phyloP scores from a whole-genome alignment of 2,888 invertebrate genomes.

The Asteroscopus sphinx region DNA sequence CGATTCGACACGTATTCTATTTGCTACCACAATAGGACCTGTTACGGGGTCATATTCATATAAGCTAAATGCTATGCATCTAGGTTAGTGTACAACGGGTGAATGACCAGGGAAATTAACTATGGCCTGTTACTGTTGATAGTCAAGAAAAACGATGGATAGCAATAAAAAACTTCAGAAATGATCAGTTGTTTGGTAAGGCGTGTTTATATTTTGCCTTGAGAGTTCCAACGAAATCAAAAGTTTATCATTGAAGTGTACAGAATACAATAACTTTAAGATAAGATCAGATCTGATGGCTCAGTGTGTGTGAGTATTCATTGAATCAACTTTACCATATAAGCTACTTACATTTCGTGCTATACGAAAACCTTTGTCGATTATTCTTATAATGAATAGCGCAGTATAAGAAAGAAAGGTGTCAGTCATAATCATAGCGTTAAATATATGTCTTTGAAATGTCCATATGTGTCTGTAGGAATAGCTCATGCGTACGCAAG shows the following conservation, averaged over 20 bases:
- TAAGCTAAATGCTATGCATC: constrained; percentile 78
- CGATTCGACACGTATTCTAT: constrained; percentile 87
- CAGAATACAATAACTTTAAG: constrained; percentile 37
- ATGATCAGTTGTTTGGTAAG: constrained; percentile 34
- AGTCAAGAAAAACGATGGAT: constrained; percentile 41
- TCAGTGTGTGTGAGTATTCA: constrained; percentile 5
- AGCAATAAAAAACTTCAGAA: constrained; percentile 51
- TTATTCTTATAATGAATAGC: constrained; percentile 17
- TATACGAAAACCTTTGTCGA: constrained; percentile 2
- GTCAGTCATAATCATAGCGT: constrained; percentile 53
- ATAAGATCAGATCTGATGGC: constrained; percentile 22
- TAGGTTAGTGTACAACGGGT: constrained; percentile 80
- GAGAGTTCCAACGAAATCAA: constrained; percentile 48
- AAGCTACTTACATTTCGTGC: constrained; percentile 1
- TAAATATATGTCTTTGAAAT: constrained; percentile 57
- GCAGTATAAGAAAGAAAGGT: constrained; percentile 7
- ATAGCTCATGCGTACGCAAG: constrained; percentile 55
- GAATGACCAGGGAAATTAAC: constrained; percentile 70
- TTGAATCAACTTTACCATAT: constrained; percentile 9
- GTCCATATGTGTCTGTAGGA: constrained; percentile 28
- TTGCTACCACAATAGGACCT: constrained; percentile 80
- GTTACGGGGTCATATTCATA: constrained; percentile 82
- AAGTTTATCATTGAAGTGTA: constrained; percentile 32
- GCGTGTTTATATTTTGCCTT: constrained; percentile 38
- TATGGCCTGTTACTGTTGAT: constrained; percentile 19